Base-by-base conservation (phyloP, 2,797 vertebrate species). In the Tapera naevia region DNA sequence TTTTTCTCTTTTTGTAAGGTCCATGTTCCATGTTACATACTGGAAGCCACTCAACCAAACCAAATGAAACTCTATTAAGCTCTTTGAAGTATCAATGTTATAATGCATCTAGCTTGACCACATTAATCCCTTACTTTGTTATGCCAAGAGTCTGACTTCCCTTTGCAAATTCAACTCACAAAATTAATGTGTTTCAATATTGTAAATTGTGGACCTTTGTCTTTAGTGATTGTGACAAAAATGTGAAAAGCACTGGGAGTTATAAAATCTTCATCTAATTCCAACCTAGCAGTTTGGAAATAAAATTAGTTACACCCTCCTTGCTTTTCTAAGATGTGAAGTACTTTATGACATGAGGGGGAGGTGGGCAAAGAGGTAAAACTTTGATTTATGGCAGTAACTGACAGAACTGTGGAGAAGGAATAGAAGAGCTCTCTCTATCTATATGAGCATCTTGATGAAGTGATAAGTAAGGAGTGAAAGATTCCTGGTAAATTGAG, bases 401-500 rank as follows among this genome's bases (percentile, higher is more conserved):
- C 18, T 66, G 48, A 9, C 14, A 94, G 62, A 85, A 43, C 9
- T n/a, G 11, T 14, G 30, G 12, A 65, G 35, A 81, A 82, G 73
- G 24, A 86, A 60, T 45, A 48, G 51, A 81, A 75, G 32, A 76
- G 10, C 18, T 79, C 17, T 50, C 9, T 23, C 39, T 48, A 5
- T 25, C 7, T 60, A 17, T 30, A 18, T 46, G 17, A 54, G n/a
- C 45, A 41, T 60, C 71, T 32, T 65, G 60, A 57, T 32, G 66
- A 89, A 92, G 37, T 0, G 0, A 9, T 69, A 93, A 86, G 24
- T 48, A 64, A 76, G 37, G 19, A 88, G 7, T 46, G 39, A 37
- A 89, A 89, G 50, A 57, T 71, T 87, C 32, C 64, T 95, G 69
- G 88, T 74, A 93, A 94, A 95, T 16, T 80, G 64, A 85, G 67